Evolutionary conservation across 1,140 invertebrate species (phyloP), one percentile per base, ranked within the genome.

Genomic region (Mizuhopecten yessoensis): DNA sequence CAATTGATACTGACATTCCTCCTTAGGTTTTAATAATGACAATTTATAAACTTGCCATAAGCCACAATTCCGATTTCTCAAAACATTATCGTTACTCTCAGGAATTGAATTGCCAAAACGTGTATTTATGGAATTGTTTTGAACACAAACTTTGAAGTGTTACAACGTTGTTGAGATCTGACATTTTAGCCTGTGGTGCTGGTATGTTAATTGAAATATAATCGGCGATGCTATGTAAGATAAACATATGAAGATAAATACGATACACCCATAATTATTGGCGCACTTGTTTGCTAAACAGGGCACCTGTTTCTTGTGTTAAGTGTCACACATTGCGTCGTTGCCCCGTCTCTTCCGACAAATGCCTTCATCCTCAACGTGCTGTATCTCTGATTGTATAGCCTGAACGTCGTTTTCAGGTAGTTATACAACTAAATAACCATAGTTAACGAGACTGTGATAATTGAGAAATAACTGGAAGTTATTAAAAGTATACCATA

Each of bases 181-280:
- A 75, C n/a, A 75, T n/a, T 75, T 57, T 0, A 75, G 11, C 57
- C n/a, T 75, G n/a, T 29, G n/a, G 57, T 75, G 57, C 23, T 29
- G 57, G 57, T 29, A 75, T 75, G 57, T 75, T 75, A 75, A 75
- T 75, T 75, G 57, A 75, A 75, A n/a, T n/a, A 9, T 75, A 75
- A 75, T 75, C 57, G 29, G n/a, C n/a, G 57, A 75, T 75, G 23
- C 57, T n/a, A 29, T 17, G 57, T 75, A 13, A 29, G 57, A 75
- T 75, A 75, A 75, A 75, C 57, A 75, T 17, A 75, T n/a, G 1
- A 5, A 5, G 57, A 75, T 9, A 75, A 75, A 75, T 75, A n/a
- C 11, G 29, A 75, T 75, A 75, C 5, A 75, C 57, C 57, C 57
- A 5, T 75, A 75, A 75, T 75, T 75, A 13, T 75, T 75, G 57